Percentiles rank a stretch among this genome's conserved stretches.
phyloP scores from a whole-genome alignment of 1,140 invertebrate genomes.

The Orius insidiosus region DNA sequence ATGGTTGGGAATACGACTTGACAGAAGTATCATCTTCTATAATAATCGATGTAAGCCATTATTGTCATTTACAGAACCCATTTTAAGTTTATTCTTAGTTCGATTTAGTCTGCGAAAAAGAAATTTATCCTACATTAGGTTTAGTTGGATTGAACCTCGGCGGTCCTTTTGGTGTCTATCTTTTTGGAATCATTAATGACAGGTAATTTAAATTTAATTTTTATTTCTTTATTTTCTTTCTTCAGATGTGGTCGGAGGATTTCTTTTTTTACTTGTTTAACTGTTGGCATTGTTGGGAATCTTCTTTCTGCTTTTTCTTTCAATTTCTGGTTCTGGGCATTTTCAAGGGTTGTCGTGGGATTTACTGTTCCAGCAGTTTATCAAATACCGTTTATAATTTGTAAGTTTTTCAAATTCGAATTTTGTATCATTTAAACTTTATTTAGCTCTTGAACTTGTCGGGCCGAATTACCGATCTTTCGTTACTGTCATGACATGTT shows the following conservation, averaged over 20 bases:
- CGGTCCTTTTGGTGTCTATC: constrained; percentile 68
- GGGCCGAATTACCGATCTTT: constrained; percentile 79
- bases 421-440: not conserved
- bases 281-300: constrained; percentile 56
- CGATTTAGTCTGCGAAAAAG: constrained; percentile 64
- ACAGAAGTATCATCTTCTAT: constrained; percentile 51
- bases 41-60: constrained; percentile 53
- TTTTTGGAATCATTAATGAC: constrained; percentile 69
- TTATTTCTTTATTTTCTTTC: constrained; percentile 9
- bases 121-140: constrained; percentile 69
- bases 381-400: constrained; percentile 87
- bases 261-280: constrained; percentile 66
- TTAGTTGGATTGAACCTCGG: constrained; percentile 65
- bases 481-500: constrained; percentile 75
- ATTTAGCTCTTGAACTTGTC: constrained; percentile 70
- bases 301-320: constrained; percentile 53
- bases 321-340: constrained; percentile 66
- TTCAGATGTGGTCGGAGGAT: constrained; percentile 53
- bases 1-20: constrained; percentile 67
- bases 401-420: constrained; percentile 52
- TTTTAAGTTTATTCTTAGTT: constrained; percentile 40
- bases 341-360: constrained; percentile 59
- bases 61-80: not conserved
- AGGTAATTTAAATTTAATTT: constrained; percentile 27
- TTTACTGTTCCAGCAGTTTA: constrained; percentile 82